Conservation (phyloP, 2,888 invertebrate genomes). For the Hartigia nigra region DNA sequence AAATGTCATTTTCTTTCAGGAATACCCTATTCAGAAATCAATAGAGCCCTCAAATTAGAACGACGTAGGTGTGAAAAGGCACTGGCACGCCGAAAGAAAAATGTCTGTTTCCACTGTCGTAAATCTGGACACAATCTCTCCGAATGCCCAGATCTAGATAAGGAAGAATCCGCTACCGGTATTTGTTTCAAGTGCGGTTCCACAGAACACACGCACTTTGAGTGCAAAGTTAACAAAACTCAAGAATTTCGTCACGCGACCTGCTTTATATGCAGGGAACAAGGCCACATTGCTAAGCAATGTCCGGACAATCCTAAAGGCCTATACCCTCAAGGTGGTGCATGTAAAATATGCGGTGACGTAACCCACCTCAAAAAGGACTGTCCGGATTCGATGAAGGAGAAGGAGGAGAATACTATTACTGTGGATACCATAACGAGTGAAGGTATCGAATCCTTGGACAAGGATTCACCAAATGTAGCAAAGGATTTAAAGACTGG, state of each 20-base stretch:
- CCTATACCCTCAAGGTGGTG: slow-evolving; percentile 85
- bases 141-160: slow-evolving; percentile 80
- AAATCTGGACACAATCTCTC: slow-evolving; percentile 83
- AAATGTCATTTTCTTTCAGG: slow-evolving; percentile 41
- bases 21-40: slow-evolving; percentile 76
- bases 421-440: slow-evolving; percentile 51
- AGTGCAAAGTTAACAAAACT: slow-evolving; percentile 76
- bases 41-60: slow-evolving; percentile 76
- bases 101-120: slow-evolving; percentile 84
- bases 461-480: slow-evolving; percentile 25
- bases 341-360: slow-evolving; percentile 86
- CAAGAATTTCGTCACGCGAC: slow-evolving; percentile 83
- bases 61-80: slow-evolving; percentile 79
- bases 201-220: slow-evolving; percentile 83
- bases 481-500: slow-evolving; percentile 1
- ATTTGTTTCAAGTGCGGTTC: slow-evolving; percentile 93
- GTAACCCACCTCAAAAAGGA: slow-evolving; percentile 87
- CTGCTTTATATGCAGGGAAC: slow-evolving; percentile 89
- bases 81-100: slow-evolving; percentile 74
- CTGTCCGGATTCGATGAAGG: slow-evolving; percentile 73
- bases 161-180: slow-evolving; percentile 72
- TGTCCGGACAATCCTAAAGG: slow-evolving; percentile 91
- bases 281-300: slow-evolving; percentile 87
- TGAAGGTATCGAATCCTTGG: slow-evolving; percentile 49
- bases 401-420: slow-evolving; percentile 53